phyloP scores from a whole-genome alignment of 2,888 invertebrate species.

The Phortica magna region DNA sequence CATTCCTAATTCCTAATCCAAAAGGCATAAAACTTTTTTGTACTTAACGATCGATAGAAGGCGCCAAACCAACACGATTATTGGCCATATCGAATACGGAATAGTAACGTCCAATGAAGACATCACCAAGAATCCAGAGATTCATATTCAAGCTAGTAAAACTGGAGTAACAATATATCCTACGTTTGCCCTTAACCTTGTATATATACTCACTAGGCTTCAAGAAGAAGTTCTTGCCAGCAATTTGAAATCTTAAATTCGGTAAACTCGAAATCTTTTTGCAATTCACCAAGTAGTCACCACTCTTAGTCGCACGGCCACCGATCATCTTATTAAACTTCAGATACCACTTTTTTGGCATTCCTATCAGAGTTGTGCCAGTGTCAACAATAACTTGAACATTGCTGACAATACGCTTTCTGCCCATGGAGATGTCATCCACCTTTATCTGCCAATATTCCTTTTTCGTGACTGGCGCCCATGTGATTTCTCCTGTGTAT shows the following conservation, averaged over 20 bases:
- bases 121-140: conserved; percentile 97
- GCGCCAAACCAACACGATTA: conserved; percentile 90
- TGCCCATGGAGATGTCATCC: conserved; percentile 79
- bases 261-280: conserved; percentile 86
- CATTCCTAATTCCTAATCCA: too few relatives aligned
- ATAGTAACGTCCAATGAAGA: conserved; percentile 95
- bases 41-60: conserved; percentile 32
- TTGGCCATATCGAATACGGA: conserved; percentile 94
- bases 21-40: too few relatives aligned
- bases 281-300: conserved; percentile 84
- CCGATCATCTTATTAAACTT: conserved; percentile 88
- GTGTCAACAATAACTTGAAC: conserved; percentile 68
- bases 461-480: conserved; percentile 87
- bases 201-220: conserved; percentile 88
- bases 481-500: conserved; percentile 82
- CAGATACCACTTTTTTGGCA: conserved; percentile 86
- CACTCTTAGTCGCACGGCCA: conserved; percentile 80
- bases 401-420: conserved; percentile 64
- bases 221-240: conserved; percentile 86
- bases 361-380: conserved; percentile 95
- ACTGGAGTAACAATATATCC: conserved; percentile 91
- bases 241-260: conserved; percentile 85
- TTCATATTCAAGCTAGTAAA: conserved; percentile 87
- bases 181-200: conserved; percentile 73
- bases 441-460: conserved; percentile 97